Evolutionary conservation across 2,113 vertebrate genomes (phyloP), one percentile per base, ranked within the genome.

Genomic region (Apteryx owenii): DNA sequence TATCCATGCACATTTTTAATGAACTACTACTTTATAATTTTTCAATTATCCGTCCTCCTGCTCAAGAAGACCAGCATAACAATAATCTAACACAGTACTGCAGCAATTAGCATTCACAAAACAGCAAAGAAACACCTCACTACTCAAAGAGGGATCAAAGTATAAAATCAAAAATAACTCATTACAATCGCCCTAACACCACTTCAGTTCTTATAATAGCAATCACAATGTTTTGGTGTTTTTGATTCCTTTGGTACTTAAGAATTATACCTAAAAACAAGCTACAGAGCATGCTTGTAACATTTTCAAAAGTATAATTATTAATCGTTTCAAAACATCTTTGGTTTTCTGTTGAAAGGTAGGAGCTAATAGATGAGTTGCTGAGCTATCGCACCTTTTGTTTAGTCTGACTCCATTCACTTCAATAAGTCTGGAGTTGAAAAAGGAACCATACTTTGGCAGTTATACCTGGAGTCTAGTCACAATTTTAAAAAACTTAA

Each of bases 41-140:
- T 89, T 90, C 44, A 93, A 71, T 95, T 94, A 91, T 88, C 91
- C 69, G 84, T 90, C 58, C 40, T 94, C 38, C 26, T 92, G 71
- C 61, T 96, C 51, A 87, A 94, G 70, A 94, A 94, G 88, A 76
- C 36, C 46, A 70, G 64, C 75, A 65, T 88, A 95, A 77, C 53
- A 87, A 42, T 88, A 51, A 90, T 77, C 71, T 89, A 89, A 90
- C 76, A 40, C 8, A 93, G 61, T 28, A 60, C 23, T 93, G 61
- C 66, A 81, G 69, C 81, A 97, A 97, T 97, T 96, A 96, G 51
- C 65, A 70, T 70, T 96, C 81, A 40, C 62, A 88, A 90, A 88
- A 93, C 73, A 94, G 90, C 53, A 85, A 95, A 93, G 91, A 76
- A 92, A 71, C 86, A 91, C 86, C 94, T 93, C 82, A 40, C 78